Evolutionary conservation across 1,140 invertebrate genomes (phyloP), one percentile per base, ranked within the genome.

Genomic region (Trissolcus basalis): DNA sequence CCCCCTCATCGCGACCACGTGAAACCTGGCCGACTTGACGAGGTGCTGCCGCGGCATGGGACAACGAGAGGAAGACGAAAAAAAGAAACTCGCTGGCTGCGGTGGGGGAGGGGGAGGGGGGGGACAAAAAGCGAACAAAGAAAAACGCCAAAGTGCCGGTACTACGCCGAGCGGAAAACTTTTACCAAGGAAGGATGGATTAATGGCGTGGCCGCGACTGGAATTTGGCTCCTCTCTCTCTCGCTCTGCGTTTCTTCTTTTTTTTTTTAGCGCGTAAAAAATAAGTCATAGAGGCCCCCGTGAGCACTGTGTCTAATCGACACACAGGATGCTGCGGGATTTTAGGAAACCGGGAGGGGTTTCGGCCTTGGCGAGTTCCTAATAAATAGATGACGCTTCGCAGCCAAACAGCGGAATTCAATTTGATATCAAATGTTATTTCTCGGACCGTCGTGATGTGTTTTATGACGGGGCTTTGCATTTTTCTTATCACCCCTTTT

Each of bases 161-260:
- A 74, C 64, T 60, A 60, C 61, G 44, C 55, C 65, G 72, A 75
- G 64, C 72, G 64, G 72, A 75, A 75, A 75, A 69, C 72, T 75
- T 69, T 64, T 59, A 69, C 65, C 59, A 27, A 59, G 50, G 58
- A 67, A 55, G 60, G 73, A 76, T 56, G 65, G 65, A 76, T 76
- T 76, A 76, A 70, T 76, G 73, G 65, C 65, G 49, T 53, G 48
- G 60, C 49, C 73, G 73, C 65, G 65, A 47, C 73, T 76, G 73
- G 60, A 70, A 76, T 76, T 65, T 53, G 63, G 45, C 54, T 14
- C 45, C 36, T 11, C 36, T 39, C n/a, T 10, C 9, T 39, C 9
- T 39, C n/a, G 1, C n/a, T 3, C 36, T n/a, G 36, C 2, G n/a
- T n/a, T n/a, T n/a, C n/a, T 39, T 39, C 19, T 11, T n/a, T 39